These are phyloP conservation scores for Zaprionus ornatus DNA, from an alignment of 1,140 invertebrate genomes.

Conservation along the genomic window DNA sequence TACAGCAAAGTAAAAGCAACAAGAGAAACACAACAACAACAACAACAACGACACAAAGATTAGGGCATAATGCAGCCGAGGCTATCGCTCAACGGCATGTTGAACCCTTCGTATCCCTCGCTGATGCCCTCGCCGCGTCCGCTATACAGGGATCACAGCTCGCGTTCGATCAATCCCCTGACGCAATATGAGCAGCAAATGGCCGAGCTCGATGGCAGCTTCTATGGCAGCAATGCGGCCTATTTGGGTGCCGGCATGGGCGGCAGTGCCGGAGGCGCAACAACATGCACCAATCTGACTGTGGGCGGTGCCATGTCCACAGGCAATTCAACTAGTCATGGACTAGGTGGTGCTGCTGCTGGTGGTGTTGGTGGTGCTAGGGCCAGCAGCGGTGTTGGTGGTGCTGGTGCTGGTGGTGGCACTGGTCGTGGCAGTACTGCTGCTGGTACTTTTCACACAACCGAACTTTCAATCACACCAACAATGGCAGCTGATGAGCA, in stretches of 20 bases:
- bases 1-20: constrained; percentile 24
- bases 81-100: constrained; percentile 78
- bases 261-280: constrained; percentile 68
- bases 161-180: constrained; percentile 78
- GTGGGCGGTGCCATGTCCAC: constrained; percentile 44
- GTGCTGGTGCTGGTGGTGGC: constrained; percentile 9
- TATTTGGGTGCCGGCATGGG: constrained; percentile 72
- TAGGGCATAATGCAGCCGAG: constrained; percentile 78
- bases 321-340: constrained; percentile 21
- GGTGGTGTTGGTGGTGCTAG: constrained; percentile 26
- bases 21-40: constrained; percentile 31
- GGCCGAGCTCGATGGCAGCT: constrained; percentile 78
- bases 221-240: constrained; percentile 72
- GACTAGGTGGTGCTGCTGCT: not conserved
- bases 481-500: constrained; percentile 79
- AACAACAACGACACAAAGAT: constrained; percentile 41
- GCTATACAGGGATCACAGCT: constrained; percentile 76
- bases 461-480: constrained; percentile 79
- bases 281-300: constrained; percentile 67
- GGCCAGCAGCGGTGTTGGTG: constrained; percentile 1
- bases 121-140: constrained; percentile 81
- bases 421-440: constrained; percentile 30
- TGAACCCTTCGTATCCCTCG: constrained; percentile 73
- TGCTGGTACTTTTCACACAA: constrained; percentile 68
- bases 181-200: constrained; percentile 80